Evolutionary conservation across 2,888 invertebrate genomes (phyloP).

Genomic region (Blera fallax): DNA sequence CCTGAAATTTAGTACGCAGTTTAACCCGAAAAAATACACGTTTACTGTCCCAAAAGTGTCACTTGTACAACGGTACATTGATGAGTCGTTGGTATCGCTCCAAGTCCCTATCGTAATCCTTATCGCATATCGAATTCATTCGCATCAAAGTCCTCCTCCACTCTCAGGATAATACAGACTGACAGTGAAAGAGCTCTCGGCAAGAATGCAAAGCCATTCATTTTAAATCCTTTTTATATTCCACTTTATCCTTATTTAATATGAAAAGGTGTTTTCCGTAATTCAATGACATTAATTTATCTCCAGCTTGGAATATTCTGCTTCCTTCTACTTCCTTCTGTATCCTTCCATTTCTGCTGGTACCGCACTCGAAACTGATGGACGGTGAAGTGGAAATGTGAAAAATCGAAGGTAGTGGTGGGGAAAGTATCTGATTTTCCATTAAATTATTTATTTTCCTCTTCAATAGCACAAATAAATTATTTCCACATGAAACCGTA

Average conservation of each 20-base stretch:
- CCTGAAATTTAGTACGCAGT: no score
- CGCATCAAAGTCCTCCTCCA: neutral
- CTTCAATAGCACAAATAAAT: neutral
- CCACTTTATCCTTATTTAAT: neutral
- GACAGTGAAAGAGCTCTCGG: neutral
- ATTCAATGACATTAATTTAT: constrained; percentile 1
- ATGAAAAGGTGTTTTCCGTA: neutral
- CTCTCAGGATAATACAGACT: no score
- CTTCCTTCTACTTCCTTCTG: neutral
- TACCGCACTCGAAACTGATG: neutral
- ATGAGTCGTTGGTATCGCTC: no score
- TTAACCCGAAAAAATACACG: no score
- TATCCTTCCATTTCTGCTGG: neutral
- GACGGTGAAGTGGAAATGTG: no score
- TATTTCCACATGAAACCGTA: neutral
- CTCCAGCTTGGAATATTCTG: neutral
- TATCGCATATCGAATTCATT: neutral
- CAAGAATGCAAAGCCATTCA: neutral
- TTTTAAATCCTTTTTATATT: neutral
- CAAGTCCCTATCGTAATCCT: neutral
- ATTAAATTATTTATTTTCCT: neutral
- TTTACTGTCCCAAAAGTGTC: neutral
- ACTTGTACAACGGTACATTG: no score
- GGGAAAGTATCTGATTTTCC: neutral
- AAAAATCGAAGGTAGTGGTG: neutral